Evolutionary conservation across 2,113 vertebrate genomes (phyloP).

Genomic region (Anseranas semipalmata): DNA sequence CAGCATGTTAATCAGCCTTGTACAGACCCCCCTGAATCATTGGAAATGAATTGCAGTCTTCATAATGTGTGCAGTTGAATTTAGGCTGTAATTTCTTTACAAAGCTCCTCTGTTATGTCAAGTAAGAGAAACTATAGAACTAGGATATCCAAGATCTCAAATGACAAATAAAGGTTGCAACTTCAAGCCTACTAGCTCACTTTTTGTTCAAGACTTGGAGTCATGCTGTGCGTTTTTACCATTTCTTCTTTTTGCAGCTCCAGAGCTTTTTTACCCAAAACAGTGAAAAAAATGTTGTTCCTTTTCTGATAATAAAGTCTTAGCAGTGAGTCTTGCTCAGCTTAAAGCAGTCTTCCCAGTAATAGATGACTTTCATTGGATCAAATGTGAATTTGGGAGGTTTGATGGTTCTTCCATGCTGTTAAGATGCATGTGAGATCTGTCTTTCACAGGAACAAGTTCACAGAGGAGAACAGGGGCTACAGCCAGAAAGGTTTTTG

Average conservation of each 20-base stretch:
- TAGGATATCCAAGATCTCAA: neutral
- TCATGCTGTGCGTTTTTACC: neutral
- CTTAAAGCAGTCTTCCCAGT: neutral
- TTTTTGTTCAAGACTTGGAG: constrained; percentile 5
- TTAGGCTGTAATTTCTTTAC: constrained; percentile 31
- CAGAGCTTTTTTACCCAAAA: neutral
- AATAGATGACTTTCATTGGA: neutral
- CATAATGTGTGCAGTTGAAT: neutral
- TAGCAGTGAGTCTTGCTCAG: neutral
- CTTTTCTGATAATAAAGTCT: neutral
- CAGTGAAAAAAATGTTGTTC: neutral
- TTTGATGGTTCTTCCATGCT: neutral
- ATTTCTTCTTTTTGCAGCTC: neutral
- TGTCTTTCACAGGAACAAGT: neutral
- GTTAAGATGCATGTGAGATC: neutral
- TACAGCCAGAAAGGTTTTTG: neutral
- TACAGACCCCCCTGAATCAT: neutral
- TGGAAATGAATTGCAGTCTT: constrained; percentile 19
- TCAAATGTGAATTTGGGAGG: neutral
- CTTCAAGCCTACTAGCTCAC: constrained; percentile 1
- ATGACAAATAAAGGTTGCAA: constrained; percentile 18
- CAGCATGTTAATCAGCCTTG: neutral
- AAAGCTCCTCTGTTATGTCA: constrained; percentile 36
- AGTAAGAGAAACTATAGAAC: constrained; percentile 17
- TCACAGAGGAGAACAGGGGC: neutral